Conservation (phyloP, 2,113 vertebrate species). For the Polypterus bichir region DNA sequence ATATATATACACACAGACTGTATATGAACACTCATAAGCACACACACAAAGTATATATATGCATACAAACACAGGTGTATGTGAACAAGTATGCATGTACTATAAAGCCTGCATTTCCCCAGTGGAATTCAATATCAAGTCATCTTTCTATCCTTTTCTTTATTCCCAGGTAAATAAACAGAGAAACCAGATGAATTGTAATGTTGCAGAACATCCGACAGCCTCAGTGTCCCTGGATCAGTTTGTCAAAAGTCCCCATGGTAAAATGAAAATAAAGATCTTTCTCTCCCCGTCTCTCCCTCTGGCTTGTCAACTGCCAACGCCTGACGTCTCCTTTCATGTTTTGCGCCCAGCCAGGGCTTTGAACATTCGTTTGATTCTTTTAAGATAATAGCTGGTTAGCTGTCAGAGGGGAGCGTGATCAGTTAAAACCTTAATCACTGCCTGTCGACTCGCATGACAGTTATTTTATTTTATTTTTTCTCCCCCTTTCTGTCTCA, state of each 20-base stretch:
- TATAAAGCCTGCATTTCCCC: too few relatives aligned
- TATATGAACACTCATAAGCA: too few relatives aligned
- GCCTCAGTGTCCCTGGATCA: slow-evolving; percentile 42
- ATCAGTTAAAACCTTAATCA: slow-evolving; percentile 99
- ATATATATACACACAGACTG: too few relatives aligned
- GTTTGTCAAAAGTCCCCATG: slow-evolving; percentile 45
- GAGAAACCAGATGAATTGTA: slow-evolving; percentile 42
- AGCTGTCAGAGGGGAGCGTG: slow-evolving; percentile 96
- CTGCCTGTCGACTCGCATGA: slow-evolving; percentile 95
- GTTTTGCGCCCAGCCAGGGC: slow-evolving; percentile 84
- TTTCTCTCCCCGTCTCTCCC: slow-evolving; percentile 54
- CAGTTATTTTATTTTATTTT: slow-evolving; percentile 73
- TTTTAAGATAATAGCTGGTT: slow-evolving; percentile 99
- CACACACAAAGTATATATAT: too few relatives aligned
- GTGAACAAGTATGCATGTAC: too few relatives aligned
- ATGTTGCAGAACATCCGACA: slow-evolving; percentile 34
- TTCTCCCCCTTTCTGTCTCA: slow-evolving; percentile 21
- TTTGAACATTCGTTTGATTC: slow-evolving; percentile 99
- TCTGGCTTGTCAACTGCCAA: slow-evolving; percentile 92
- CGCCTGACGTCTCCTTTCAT: slow-evolving; percentile 98
- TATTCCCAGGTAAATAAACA: slow-evolving; percentile 55
- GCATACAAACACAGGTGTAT: too few relatives aligned
- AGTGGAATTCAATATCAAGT: too few relatives aligned
- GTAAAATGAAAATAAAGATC: slow-evolving; percentile 58
- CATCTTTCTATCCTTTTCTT: slow-evolving; percentile 3